Evolutionary conservation across 2,113 vertebrate species (phyloP).

Genomic region (Mormoops blainvillei): DNA sequence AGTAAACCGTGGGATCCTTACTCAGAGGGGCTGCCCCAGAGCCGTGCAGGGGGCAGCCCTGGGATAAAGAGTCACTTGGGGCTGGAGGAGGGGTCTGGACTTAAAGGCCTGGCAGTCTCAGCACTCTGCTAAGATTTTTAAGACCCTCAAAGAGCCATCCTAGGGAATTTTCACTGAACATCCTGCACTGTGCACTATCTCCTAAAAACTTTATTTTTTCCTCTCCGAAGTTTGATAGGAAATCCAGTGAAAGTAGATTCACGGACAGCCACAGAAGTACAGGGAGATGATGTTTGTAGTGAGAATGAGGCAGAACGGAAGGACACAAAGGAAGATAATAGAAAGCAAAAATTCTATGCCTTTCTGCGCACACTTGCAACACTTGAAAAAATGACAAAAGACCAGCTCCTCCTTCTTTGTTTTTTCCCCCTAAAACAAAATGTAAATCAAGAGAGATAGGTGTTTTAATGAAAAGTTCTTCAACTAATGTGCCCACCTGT

Average conservation of each 20-base stretch:
- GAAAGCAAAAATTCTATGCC: neutral
- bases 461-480: neutral
- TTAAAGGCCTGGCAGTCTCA: neutral
- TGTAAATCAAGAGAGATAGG: constrained; percentile 55
- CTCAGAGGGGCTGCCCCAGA: neutral
- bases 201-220: neutral
- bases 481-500: neutral
- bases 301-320: neutral
- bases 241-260: neutral
- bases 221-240: neutral
- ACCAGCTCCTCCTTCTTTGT: neutral
- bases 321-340: neutral
- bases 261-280: neutral
- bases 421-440: neutral
- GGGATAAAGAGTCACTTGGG: neutral
- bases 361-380: neutral
- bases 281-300: neutral
- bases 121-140: neutral
- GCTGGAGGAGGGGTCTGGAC: neutral
- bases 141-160: neutral
- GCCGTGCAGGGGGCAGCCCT: fast-evolving
- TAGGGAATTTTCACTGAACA: neutral
- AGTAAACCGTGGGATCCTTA: neutral
- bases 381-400: neutral
- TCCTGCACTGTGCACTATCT: neutral